Conservation (phyloP, 1,140 invertebrate genomes). For the Procambarus virginalis region DNA sequence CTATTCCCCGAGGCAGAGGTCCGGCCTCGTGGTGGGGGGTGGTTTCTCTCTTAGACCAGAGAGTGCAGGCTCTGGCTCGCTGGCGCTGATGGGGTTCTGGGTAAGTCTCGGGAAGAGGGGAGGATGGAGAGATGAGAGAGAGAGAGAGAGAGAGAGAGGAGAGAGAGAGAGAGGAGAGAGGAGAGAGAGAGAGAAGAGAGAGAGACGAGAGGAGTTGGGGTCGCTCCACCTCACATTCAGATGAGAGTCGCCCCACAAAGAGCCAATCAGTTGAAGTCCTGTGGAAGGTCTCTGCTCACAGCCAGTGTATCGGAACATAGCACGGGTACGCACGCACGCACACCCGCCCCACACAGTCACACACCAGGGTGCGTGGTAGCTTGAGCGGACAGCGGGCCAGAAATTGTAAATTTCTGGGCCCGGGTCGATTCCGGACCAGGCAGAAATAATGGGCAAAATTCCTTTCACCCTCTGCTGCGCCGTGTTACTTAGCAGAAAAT, state of each 20-base stretch:
- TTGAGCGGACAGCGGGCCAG: too few species aligned
- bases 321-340: neutral
- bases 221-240: neutral
- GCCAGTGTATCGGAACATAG: neutral
- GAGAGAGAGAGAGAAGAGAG: conserved; percentile 12
- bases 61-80: neutral
- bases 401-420: too few species aligned
- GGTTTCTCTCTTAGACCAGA: too few species aligned
- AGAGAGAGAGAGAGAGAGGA: neutral
- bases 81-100: neutral
- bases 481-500: too few species aligned
- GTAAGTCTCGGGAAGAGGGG: neutral
- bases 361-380: neutral
- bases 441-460: too few species aligned
- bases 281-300: neutral
- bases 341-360: neutral
- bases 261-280: conserved; percentile 30
- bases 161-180: conserved; percentile 20
- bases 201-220: neutral
- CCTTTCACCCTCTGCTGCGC: too few species aligned
- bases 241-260: conserved; percentile 15
- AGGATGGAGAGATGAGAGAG: neutral
- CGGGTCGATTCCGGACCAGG: too few species aligned
- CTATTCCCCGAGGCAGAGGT: conserved; percentile 11
- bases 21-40: neutral